Evolutionary conservation across 2,113 vertebrate species (phyloP).

Genomic region (Laticauda laticaudata): DNA sequence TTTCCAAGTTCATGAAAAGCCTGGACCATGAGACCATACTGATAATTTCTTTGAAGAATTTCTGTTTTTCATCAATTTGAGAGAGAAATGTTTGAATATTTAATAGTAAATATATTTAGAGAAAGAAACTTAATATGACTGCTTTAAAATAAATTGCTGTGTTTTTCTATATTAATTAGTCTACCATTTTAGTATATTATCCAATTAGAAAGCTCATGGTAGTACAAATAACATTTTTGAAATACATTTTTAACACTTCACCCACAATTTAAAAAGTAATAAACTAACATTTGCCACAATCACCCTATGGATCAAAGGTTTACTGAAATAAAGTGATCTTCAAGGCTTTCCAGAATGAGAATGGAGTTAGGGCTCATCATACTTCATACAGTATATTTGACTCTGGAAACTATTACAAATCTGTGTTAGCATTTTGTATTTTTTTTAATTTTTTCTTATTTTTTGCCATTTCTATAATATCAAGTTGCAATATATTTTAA

Average conservation of each 20-base stretch:
- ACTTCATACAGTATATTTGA: neutral
- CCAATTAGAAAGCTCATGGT: neutral
- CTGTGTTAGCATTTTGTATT: neutral
- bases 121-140: neutral
- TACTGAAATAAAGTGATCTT: neutral
- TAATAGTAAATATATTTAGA: neutral
- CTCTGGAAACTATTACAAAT: neutral
- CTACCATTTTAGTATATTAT: neutral
- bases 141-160: neutral
- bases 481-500: neutral
- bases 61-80: constrained; percentile 71
- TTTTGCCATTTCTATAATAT: neutral
- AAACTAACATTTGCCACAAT: neutral
- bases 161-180: neutral
- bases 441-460: neutral
- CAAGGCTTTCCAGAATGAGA: neutral
- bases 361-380: neutral
- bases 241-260: neutral
- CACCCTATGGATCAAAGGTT: neutral
- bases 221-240: neutral
- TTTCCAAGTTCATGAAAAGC: constrained; percentile 88
- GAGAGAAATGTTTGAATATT: constrained; percentile 14
- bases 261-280: neutral
- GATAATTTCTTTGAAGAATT: constrained; percentile 75
- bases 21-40: constrained; percentile 80